Conservation (phyloP, 2,113 vertebrate species). For the Chionomys nivalis region DNA sequence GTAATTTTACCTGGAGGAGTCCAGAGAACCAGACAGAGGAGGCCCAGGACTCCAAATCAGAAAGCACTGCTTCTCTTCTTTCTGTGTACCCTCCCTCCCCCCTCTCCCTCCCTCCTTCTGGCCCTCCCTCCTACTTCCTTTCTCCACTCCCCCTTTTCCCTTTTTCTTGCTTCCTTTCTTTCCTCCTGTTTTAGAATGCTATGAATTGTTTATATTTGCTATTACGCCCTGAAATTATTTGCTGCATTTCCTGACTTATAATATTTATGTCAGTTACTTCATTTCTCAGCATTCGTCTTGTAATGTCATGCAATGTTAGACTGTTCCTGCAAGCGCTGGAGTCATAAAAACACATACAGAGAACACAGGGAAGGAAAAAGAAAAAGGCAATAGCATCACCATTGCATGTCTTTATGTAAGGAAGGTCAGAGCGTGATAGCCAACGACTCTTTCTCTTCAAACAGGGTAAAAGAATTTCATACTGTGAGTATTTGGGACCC, state of each 20-base stretch:
- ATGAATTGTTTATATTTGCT: slow-evolving; percentile 14
- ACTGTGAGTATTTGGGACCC: slow-evolving; percentile 57
- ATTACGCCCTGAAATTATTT: slow-evolving; percentile 42
- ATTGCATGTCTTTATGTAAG: slow-evolving; percentile 53
- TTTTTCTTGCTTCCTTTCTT: neutral
- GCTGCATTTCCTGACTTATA: neutral
- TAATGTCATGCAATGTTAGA: slow-evolving; percentile 13
- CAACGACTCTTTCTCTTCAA: slow-evolving; percentile 52
- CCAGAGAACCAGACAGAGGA: neutral
- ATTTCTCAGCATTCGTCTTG: slow-evolving; percentile 17
- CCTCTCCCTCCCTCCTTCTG: too few species aligned
- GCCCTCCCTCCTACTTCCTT: neutral
- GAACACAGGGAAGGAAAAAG: slow-evolving; percentile 28
- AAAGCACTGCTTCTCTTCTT: neutral
- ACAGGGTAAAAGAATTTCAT: slow-evolving; percentile 66
- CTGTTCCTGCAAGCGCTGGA: slow-evolving; percentile 57
- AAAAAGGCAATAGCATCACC: slow-evolving; percentile 52
- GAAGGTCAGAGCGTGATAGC: slow-evolving; percentile 65
- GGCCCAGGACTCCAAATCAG: neutral
- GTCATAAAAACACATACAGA: neutral
- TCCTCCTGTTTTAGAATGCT: neutral
- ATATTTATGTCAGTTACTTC: neutral
- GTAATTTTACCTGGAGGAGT: neutral
- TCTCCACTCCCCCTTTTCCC: neutral
- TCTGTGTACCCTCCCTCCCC: neutral